Base-by-base conservation (phyloP, 2,888 invertebrate species). In the Microctonus hyperodae region DNA sequence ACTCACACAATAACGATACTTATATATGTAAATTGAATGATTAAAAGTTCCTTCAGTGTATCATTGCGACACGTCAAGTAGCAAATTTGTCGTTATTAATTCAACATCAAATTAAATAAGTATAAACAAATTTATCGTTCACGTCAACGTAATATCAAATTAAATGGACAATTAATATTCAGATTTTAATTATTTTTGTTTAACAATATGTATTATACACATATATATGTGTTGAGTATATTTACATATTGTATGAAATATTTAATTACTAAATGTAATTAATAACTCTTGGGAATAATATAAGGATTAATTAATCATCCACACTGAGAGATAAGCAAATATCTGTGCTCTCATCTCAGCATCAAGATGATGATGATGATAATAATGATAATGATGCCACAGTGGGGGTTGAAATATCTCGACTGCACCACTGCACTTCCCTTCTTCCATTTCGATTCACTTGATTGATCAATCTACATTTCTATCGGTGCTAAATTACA, bases 311-410 rank as follows among this genome's bases (percentile, higher is more conserved):
- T 28, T 28, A 28, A 28, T 28, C 28, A 28, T 7, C 25, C n/a
- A n/a, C n/a, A n/a, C n/a, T n/a, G n/a, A n/a, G n/a, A n/a, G 63
- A 63, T 63, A 63, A 56, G 55, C 55, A 55, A 63, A 63, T 63
- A 63, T 40, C 55, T 31, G 40, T 44, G n/a, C n/a, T n/a, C n/a
- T 25, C 55, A 6, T 13, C 13, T 23, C 51, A n/a, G 23, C 53
- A 28, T 53, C 51, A 51, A 53, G 53, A 53, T 53, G 53, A 28
- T 5, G 3, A 28, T 28, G 4, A 28, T n/a, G n/a, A n/a, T n/a
- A n/a, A n/a, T 28, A 3, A 28, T 5, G 28, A 5, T 28, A 3
- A 28, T 28, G 4, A 28, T 28, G 7, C 7, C 28, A 25, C n/a
- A n/a, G 25, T 53, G 53, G 53, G 53, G 28, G 48, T 53, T 58